phyloP scores from a whole-genome alignment of 2,888 invertebrate genomes.

The Agrypnus murinus region DNA sequence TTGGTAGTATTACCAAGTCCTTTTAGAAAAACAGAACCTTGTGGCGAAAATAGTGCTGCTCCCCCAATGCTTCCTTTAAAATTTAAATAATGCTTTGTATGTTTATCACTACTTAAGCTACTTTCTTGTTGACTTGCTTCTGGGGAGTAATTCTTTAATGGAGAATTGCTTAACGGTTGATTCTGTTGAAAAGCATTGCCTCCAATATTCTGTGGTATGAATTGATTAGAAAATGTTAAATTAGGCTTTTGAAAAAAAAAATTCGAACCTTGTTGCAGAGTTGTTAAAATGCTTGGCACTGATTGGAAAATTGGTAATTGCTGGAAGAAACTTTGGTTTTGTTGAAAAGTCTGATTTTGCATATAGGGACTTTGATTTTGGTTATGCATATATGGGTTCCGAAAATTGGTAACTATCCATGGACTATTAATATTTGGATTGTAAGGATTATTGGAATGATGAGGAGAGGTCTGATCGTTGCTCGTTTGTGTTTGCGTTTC shows the following conservation, averaged over 20 bases:
- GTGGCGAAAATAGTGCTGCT: not conserved
- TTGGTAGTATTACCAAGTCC: not conserved
- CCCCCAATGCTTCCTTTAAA: no score
- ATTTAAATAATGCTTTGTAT: no score
- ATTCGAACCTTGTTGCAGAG: not conserved
- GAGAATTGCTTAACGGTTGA: not conserved
- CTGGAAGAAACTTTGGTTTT: not conserved
- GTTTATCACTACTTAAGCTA: no score
- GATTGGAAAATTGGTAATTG: not conserved
- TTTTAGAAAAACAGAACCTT: conserved; percentile 3
- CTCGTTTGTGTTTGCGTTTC: no score
- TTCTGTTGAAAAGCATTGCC: not conserved
- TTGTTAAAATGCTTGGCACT: not conserved
- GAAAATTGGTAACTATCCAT: not conserved
- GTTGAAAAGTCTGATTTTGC: not conserved
- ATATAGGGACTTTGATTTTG: not conserved
- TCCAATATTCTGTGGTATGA: no score
- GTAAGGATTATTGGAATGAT: no score
- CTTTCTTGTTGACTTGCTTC: no score
- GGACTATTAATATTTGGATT: not conserved
- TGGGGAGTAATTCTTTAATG: not conserved
- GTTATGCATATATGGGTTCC: not conserved
- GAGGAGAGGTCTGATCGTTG: not conserved
- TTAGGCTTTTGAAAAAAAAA: not conserved
- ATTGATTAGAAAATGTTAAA: not conserved